Base-by-base conservation (phyloP, 2,888 invertebrate species). In the Macrosiphum euphorbiae region DNA sequence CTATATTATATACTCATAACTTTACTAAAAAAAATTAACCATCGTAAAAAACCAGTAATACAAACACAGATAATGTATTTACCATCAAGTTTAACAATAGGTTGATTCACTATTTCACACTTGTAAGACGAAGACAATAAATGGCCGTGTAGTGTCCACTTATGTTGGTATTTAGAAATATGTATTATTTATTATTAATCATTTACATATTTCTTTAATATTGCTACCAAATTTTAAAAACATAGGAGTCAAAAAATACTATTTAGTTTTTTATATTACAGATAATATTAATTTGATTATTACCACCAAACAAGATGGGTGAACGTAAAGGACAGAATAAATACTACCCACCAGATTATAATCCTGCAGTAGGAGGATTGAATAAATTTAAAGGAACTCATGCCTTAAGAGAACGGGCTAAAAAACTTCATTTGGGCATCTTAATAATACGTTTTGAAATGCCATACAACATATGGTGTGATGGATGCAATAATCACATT, bases 381-480 rank as follows among this genome's bases (percentile, higher is more conserved):
- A 99, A 99, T 96, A 98, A 98, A 96, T 99, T 99, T 96, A 97
- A 95, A 84, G 97, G 97, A 50, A 98, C 98, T 28, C 99, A 99
- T 97, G 99, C 99, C 1, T 96, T 99, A 84, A 97, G 99, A 58
- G 99, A 99, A 96, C 96, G 99, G 95, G 99, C 99, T 47, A 96
- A 98, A n/a, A 99, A 99, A 96, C 97, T 99, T 7, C 98, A 98
- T 95, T 96, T 98, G 96, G 99, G 99, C 26, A 99, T 99, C 95
- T 97, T 99, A 50, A 98, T 99, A 95, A 99, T 99, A 95, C 97
- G 99, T 89, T 99, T 99, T 96, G 99, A 99, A 96, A 99, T 99
- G 99, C 99, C 99, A 0, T 99, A 99, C 95, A 99, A 99, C 96
- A 99, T 99, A 95, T 99, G 99, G 99, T 99, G 99, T 95, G 98